Conservation (phyloP, 2,888 invertebrate genomes). For the Pocota personata region DNA sequence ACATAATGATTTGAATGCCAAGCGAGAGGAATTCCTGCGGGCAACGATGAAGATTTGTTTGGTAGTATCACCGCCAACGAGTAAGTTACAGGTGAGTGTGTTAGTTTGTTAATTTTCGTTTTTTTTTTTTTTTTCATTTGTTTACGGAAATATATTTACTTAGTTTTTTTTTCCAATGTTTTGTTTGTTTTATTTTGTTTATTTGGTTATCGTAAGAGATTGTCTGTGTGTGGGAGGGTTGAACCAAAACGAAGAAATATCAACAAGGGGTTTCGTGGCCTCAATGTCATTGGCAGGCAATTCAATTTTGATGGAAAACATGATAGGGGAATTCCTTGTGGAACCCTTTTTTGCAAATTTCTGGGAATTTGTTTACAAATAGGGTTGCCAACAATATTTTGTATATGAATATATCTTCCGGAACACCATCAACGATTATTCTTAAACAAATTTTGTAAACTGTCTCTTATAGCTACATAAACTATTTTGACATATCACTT, state of each 20-base stretch:
- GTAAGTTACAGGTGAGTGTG: slow-evolving; percentile 82
- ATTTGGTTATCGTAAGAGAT: neutral
- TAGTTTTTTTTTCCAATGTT: neutral
- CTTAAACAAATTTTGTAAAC: too few relatives aligned
- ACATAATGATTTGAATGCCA: slow-evolving; percentile 80
- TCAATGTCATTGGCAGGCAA: neutral
- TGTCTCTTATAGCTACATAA: too few relatives aligned
- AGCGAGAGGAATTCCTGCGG: slow-evolving; percentile 88
- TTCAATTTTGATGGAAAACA: slow-evolving; percentile 3
- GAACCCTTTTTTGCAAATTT: neutral
- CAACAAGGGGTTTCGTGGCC: neutral
- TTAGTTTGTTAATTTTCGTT: neutral
- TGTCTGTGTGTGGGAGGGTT: neutral
- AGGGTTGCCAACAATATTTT: neutral
- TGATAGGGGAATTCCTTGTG: slow-evolving; percentile 7
- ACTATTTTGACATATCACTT: too few relatives aligned
- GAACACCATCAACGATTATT: too few relatives aligned
- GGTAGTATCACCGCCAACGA: slow-evolving; percentile 87
- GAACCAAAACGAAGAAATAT: neutral
- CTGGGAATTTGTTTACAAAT: neutral
- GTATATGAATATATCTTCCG: too few relatives aligned
- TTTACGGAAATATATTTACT: slow-evolving; percentile 30
- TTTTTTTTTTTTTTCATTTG: neutral
- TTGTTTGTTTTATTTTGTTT: slow-evolving; percentile 38
- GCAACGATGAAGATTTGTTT: slow-evolving; percentile 90